Percentiles rank a stretch among this genome's conserved stretches.
Evolutionary conservation across 1,140 invertebrate genomes (phyloP).

Genomic region (Drosophila pectinifera): DNA sequence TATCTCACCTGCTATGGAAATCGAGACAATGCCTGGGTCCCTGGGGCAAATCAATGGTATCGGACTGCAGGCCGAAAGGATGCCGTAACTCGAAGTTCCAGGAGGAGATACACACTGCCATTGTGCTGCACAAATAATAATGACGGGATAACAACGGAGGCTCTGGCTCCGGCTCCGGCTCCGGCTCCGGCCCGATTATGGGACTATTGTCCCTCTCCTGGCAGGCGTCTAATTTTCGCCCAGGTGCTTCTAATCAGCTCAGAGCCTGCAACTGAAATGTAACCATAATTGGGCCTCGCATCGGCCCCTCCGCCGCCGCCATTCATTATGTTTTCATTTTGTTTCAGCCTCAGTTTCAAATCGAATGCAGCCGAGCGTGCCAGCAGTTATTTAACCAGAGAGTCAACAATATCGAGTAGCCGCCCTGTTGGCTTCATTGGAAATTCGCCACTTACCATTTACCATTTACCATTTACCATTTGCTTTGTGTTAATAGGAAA

Average conservation of each 20-base stretch:
- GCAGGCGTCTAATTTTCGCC: conserved; percentile 9
- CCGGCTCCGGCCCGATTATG: no score
- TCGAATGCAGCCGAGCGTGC: conserved; percentile 44
- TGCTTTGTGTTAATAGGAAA: conserved; percentile 31
- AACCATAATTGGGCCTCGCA: conserved; percentile 17
- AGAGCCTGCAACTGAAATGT: conserved; percentile 41
- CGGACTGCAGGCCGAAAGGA: not conserved
- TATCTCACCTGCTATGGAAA: conserved; percentile 9
- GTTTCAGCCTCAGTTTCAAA: conserved; percentile 29
- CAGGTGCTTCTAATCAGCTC: conserved; percentile 23
- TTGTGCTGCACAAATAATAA: conserved; percentile 19
- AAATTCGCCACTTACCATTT: conserved; percentile 21
- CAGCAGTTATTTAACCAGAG: conserved; percentile 31
- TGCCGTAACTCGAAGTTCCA: not conserved
- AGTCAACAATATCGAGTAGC: conserved; percentile 40
- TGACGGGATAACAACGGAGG: not conserved
- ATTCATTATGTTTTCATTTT: conserved; percentile 44
- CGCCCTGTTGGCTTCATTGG: conserved; percentile 26
- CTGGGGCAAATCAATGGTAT: conserved; percentile 12
- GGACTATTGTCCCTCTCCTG: conserved; percentile 19
- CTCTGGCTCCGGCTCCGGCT: no score
- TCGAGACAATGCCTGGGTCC: conserved; percentile 1
- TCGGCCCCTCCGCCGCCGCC: not conserved
- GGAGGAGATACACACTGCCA: conserved; percentile 7
- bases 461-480: conserved; percentile 18